Evolutionary conservation across 2,888 invertebrate species (phyloP).

Genomic region (Teleogryllus oceanicus): DNA sequence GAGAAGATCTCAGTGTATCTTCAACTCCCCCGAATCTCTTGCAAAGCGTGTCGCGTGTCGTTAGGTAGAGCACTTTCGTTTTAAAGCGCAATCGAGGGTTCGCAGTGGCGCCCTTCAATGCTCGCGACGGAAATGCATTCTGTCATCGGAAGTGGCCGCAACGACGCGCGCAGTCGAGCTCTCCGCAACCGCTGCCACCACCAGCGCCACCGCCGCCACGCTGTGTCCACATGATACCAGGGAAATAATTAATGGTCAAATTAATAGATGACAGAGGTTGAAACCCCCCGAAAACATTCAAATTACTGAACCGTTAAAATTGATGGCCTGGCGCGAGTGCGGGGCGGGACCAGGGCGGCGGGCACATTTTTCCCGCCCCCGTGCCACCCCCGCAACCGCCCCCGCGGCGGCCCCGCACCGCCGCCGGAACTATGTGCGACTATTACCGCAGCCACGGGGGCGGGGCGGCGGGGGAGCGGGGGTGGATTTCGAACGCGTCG

Average conservation of each 20-base stretch:
- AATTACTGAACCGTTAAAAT: slow-evolving; percentile 18
- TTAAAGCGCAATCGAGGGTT: no score
- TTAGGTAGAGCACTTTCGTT: no score
- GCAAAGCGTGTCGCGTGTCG: no score
- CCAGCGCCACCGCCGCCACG: background rate
- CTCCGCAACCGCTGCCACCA: background rate
- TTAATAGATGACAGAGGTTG: slow-evolving; percentile 18
- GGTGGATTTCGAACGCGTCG: slow-evolving; percentile 8
- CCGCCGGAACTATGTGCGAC: background rate
- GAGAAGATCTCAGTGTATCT: no score
- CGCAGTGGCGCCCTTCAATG: background rate
- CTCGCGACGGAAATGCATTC: background rate
- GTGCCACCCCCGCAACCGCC: background rate
- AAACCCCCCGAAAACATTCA: slow-evolving; percentile 12
- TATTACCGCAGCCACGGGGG: background rate
- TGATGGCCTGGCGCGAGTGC: background rate
- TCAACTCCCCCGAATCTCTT: no score
- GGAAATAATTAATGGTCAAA: slow-evolving; percentile 18
- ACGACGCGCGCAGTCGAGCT: background rate
- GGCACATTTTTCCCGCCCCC: background rate
- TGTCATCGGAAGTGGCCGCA: background rate
- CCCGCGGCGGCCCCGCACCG: background rate
- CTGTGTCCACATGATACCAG: slow-evolving; percentile 18
- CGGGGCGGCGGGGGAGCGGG: background rate
- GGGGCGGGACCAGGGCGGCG: background rate